Base-by-base conservation (phyloP, 2,888 invertebrate species). In the Sicus ferrugineus region DNA sequence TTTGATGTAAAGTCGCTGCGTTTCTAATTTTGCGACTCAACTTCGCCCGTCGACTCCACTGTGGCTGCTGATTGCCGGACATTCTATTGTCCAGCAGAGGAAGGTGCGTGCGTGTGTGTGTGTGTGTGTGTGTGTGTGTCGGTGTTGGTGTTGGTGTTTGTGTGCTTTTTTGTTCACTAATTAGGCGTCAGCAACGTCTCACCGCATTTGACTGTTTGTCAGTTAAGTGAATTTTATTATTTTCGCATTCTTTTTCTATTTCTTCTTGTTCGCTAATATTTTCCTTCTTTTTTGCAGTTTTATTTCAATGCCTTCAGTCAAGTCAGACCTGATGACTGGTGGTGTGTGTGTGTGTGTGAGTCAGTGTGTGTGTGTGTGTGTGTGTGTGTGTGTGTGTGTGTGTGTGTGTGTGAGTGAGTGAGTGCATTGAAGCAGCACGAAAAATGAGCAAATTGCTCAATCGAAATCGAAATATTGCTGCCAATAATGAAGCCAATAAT, bases 161-260 rank as follows among this genome's bases (percentile, higher is more conserved):
- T 46, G 28, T 63, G 28, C 21, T 65, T 54, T 65, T 52, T 65
- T 65, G 65, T 65, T 54, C 65, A 38, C 38, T 65, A 54, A 65
- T 65, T 52, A 65, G 65, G 38, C 52, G 54, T 52, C 52, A 50
- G 52, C 30, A 48, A 64, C 64, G 64, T 64, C 52, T 64, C 64
- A 64, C 38, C 50, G 31, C 34, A 52, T 52, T 64, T 64, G 34
- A n/a, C 31, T 34, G 52, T 64, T 64, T 31, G 52, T 42, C 50
- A 54, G 48, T 34, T 30, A 16, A 42, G 16, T 42, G n/a, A 38
- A 65, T 62, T 62, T 26, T 16, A 46, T 46, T 62, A 46, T 3
- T 7, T 42, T 7, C 5, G 11, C 14, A 42, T 42, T 42, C n/a
- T 2, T 3, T 34, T 59, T 59, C 21, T 34, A 59, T 23, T 59